Conservation (phyloP, 2,888 invertebrate species). For the Cheilosia impressa region DNA sequence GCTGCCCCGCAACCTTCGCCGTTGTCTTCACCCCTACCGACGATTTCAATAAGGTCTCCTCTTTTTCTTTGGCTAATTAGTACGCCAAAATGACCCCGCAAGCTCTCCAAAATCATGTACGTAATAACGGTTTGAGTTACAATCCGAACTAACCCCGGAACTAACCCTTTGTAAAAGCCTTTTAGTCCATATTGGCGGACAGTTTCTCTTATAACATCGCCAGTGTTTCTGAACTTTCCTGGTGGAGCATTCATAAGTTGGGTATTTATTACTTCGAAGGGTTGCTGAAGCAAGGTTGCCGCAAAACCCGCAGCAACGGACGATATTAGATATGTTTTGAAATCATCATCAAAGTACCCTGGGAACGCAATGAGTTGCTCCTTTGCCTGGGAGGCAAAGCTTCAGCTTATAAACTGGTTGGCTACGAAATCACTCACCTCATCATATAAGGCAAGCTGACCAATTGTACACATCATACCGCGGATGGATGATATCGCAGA, state of each 20-base stretch:
- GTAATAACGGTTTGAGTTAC: slow-evolving; percentile 74
- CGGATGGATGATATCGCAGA: slow-evolving; percentile 46
- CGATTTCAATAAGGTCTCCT: slow-evolving; percentile 12
- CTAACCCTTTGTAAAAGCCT: slow-evolving; percentile 75
- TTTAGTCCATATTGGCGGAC: slow-evolving; percentile 49
- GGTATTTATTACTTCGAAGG: slow-evolving; percentile 71
- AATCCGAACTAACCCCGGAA: slow-evolving; percentile 59
- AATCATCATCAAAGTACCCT: slow-evolving; percentile 37
- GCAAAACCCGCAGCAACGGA: slow-evolving; percentile 67
- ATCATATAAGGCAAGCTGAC: slow-evolving; percentile 63
- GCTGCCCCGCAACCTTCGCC: no score
- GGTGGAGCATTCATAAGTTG: slow-evolving; percentile 60
- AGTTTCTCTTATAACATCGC: slow-evolving; percentile 34
- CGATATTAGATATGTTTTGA: slow-evolving; percentile 59
- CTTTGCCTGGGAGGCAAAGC: slow-evolving; percentile 8
- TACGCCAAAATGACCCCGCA: slow-evolving; percentile 40
- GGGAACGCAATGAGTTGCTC: not conserved
- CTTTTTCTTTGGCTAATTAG: not conserved
- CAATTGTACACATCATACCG: slow-evolving; percentile 59
- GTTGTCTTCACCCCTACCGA: not conserved
- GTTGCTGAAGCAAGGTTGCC: slow-evolving; percentile 71
- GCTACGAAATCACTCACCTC: slow-evolving; percentile 33
- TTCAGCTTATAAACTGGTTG: not conserved
- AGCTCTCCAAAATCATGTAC: slow-evolving; percentile 59
- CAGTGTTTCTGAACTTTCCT: slow-evolving; percentile 24